Conservation (phyloP, 2,113 vertebrate species). For the Podarcis cretensis region DNA sequence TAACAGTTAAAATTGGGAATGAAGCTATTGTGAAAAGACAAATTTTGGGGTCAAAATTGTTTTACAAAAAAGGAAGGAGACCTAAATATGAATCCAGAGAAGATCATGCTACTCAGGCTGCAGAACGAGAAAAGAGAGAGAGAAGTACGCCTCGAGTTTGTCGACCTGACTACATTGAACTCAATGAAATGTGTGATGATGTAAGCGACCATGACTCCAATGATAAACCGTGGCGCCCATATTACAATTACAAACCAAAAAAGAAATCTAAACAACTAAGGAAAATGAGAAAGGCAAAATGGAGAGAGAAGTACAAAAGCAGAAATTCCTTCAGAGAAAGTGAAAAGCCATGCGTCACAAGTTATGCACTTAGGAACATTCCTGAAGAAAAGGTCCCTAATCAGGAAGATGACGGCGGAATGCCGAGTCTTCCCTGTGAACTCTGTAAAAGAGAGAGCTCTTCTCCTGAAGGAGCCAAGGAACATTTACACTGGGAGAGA, state of each 20-base stretch:
- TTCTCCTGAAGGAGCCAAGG: slow-evolving; percentile 68
- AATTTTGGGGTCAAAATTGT: slow-evolving; percentile 93
- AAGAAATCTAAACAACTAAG: slow-evolving; percentile 88
- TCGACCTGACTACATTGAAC: slow-evolving; percentile 77
- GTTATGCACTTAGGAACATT: slow-evolving; percentile 61
- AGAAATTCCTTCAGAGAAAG: slow-evolving; percentile 45
- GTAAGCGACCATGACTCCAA: slow-evolving; percentile 90
- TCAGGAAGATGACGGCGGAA: slow-evolving; percentile 70
- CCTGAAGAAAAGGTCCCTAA: slow-evolving; percentile 64
- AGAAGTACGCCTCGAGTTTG: slow-evolving; percentile 76
- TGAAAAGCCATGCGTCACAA: slow-evolving; percentile 52
- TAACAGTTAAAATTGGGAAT: slow-evolving; percentile 97
- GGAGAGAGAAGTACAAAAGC: slow-evolving; percentile 72
- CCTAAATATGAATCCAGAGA: slow-evolving; percentile 72
- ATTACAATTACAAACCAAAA: slow-evolving; percentile 97
- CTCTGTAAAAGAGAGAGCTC: slow-evolving; percentile 75
- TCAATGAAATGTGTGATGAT: slow-evolving; percentile 85
- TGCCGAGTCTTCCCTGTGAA: slow-evolving; percentile 76
- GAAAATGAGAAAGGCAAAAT: slow-evolving; percentile 85
- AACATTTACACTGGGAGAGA: slow-evolving; percentile 77
- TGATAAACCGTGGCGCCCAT: slow-evolving; percentile 95
- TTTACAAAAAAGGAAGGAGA: slow-evolving; percentile 86
- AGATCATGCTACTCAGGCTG: slow-evolving; percentile 61
- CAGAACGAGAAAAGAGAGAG: slow-evolving; percentile 68
- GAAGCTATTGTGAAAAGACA: slow-evolving; percentile 94